phyloP scores from a whole-genome alignment of 2,888 invertebrate genomes.

The Bellardia pandia region DNA sequence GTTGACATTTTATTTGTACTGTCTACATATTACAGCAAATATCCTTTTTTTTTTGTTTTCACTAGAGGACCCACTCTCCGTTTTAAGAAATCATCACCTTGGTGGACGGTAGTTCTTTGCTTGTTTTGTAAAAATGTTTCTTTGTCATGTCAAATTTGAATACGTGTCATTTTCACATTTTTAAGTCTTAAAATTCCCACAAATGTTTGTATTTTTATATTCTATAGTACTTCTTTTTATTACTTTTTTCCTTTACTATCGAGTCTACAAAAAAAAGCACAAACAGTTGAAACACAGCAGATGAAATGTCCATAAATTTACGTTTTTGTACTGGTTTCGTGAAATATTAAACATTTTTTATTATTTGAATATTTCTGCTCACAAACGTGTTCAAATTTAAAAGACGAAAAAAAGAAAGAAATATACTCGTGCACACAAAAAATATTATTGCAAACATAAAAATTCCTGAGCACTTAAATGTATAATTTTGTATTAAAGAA shows the following conservation, averaged over 20 bases:
- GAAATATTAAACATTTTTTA: neutral
- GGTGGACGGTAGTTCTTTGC: neutral
- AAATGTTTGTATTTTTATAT: neutral
- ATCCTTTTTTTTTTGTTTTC: too few species aligned
- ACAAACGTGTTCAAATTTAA: conserved; percentile 3
- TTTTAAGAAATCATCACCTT: neutral
- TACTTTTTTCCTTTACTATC: neutral
- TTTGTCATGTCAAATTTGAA: conserved; percentile 17
- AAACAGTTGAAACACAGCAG: conserved; percentile 26
- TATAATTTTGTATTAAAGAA: neutral
- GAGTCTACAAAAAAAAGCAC: neutral
- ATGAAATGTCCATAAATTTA: conserved; percentile 34
- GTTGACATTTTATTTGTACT: too few species aligned
- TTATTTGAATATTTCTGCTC: neutral
- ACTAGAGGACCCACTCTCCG: too few species aligned
- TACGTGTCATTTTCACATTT: conserved; percentile 24
- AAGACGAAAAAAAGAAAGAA: neutral
- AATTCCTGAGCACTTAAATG: conserved; percentile 6
- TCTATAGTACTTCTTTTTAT: neutral
- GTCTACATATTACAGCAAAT: too few species aligned
- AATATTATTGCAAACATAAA: conserved; percentile 30
- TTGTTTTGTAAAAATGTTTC: neutral
- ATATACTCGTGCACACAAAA: neutral
- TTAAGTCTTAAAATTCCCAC: neutral
- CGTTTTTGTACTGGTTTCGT: neutral